A percentile compares a stretch with the other conserved stretches of the same genome.
phyloP scores from a whole-genome alignment of 2,888 invertebrate species.

The Lasioglossum figueresi region DNA sequence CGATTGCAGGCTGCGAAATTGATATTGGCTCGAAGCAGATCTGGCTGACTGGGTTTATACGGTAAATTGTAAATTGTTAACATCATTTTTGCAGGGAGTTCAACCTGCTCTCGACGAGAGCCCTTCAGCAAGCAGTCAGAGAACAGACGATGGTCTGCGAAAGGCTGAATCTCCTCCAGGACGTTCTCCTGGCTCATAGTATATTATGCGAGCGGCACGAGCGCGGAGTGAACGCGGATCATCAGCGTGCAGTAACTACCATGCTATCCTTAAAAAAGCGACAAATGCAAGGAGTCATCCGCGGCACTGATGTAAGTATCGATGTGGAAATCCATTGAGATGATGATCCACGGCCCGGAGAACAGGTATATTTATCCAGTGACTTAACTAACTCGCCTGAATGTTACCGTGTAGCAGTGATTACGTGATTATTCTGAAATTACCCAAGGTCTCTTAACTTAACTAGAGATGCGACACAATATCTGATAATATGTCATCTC shows the following conservation, averaged over 20 bases:
- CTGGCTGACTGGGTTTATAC: too few relatives aligned
- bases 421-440: constrained; percentile 59
- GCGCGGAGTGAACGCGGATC: constrained; percentile 87
- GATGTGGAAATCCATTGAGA: not conserved
- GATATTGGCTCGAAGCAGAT: too few relatives aligned
- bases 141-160: constrained; percentile 86
- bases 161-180: constrained; percentile 85
- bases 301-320: constrained; percentile 85
- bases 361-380: constrained; percentile 42
- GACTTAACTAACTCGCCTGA: constrained; percentile 48
- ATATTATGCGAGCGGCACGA: constrained; percentile 87
- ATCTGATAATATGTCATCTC: constrained; percentile 48
- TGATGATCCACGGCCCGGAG: constrained; percentile 33
- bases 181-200: constrained; percentile 85
- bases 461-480: constrained; percentile 28
- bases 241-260: constrained; percentile 87
- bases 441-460: constrained; percentile 47
- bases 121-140: constrained; percentile 85
- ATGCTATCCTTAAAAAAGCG: constrained; percentile 87
- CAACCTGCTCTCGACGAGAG: constrained; percentile 84
- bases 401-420: constrained; percentile 24
- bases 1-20: too few relatives aligned
- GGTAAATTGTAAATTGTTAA: too few relatives aligned
- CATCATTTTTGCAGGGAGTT: constrained; percentile 83
- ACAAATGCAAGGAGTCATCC: constrained; percentile 87